Conservation (phyloP, 2,113 vertebrate species). For the Phalacrocorax aristotelis region DNA sequence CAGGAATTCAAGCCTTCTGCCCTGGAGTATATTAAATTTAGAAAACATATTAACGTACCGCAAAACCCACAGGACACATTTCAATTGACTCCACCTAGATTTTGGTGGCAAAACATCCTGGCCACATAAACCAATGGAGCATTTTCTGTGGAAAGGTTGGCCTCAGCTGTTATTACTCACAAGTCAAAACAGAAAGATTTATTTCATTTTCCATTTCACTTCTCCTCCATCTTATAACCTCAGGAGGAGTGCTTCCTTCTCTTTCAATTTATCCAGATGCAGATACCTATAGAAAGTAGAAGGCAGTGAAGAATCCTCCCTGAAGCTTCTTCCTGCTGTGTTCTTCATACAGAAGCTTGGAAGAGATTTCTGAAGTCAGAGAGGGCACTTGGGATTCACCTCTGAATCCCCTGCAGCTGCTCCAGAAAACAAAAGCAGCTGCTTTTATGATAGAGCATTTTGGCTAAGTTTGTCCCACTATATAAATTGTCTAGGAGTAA, state of each 20-base stretch:
- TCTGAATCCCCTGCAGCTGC: background rate
- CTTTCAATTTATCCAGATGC: background rate
- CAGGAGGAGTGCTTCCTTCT: constrained; percentile 1
- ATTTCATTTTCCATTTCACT: constrained; percentile 64
- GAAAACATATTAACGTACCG: constrained; percentile 47
- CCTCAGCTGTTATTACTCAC: constrained; percentile 64
- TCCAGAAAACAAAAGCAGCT: background rate
- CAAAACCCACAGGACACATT: constrained; percentile 57
- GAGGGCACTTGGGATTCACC: background rate
- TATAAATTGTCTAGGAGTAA: background rate
- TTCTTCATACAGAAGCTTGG: background rate
- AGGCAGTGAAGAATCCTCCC: background rate
- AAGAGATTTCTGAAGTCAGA: background rate
- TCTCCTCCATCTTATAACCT: constrained; percentile 27
- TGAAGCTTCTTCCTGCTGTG: background rate
- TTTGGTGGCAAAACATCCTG: constrained; percentile 65
- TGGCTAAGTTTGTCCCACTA: background rate
- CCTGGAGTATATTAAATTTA: constrained; percentile 57
- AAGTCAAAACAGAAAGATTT: constrained; percentile 68
- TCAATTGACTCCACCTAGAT: constrained; percentile 65
- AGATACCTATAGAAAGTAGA: background rate
- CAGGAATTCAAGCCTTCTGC: constrained; percentile 57
- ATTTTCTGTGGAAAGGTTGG: constrained; percentile 23
- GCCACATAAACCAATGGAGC: constrained; percentile 31
- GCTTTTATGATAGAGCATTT: background rate